These are phyloP conservation scores for Indri indri DNA, from an alignment of 2,113 vertebrate species.

Conservation along the genomic window DNA sequence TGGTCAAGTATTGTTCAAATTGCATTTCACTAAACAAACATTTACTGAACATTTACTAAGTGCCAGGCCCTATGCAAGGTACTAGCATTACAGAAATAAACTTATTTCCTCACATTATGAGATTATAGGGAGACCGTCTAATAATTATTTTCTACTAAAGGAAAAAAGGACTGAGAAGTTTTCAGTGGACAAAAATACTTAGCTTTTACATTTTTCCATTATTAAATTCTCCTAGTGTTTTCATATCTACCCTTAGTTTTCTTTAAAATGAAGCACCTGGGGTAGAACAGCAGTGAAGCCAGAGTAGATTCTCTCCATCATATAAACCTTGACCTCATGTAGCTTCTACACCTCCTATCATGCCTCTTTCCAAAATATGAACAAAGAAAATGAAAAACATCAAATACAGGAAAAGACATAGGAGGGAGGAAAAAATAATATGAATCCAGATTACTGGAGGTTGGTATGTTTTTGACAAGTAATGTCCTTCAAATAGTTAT, in stretches of 20 bases:
- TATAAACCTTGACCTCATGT: background rate
- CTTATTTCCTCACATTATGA: background rate
- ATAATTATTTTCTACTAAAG: conserved; percentile 14
- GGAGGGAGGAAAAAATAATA: background rate
- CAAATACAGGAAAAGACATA: background rate
- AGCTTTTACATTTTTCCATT: background rate
- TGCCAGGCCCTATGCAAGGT: background rate
- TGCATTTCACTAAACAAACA: background rate
- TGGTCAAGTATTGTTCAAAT: background rate
- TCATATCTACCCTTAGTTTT: background rate
- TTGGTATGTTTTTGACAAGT: background rate
- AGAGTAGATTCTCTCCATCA: background rate
- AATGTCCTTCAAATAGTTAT: background rate
- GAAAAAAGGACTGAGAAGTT: background rate
- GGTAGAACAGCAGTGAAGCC: background rate
- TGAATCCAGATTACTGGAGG: background rate
- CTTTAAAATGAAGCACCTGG: background rate
- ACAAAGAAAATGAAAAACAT: background rate
- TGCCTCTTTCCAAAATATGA: background rate
- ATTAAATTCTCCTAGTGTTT: background rate
- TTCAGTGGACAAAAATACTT: background rate
- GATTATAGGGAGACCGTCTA: background rate
- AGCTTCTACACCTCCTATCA: background rate
- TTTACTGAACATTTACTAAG: background rate
- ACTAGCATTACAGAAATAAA: background rate